A percentile compares a stretch with the other conserved stretches of the same genome.
Evolutionary conservation across 2,113 vertebrate species (phyloP).

Genomic region (Syngnathus scovelli): DNA sequence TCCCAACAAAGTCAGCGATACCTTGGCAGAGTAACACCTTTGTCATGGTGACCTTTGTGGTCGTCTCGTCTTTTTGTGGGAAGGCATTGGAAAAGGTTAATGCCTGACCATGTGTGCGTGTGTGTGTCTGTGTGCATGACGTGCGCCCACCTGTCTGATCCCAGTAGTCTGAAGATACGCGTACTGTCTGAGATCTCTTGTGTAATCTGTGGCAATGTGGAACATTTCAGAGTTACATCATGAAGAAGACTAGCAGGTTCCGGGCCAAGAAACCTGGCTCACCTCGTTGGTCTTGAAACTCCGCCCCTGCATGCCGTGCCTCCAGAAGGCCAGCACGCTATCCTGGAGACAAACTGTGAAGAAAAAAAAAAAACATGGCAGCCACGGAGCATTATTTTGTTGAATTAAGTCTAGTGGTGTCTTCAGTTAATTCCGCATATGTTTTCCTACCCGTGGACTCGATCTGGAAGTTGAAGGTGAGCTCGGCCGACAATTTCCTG

Average conservation of each 20-base stretch:
- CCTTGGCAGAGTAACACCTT: slow-evolving; percentile 53
- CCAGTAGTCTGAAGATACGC: slow-evolving; percentile 95
- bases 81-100: slow-evolving; percentile 56
- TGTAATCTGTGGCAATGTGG: slow-evolving; percentile 78
- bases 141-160: slow-evolving; percentile 92
- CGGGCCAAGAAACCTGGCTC: slow-evolving; percentile 28
- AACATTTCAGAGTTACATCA: neutral
- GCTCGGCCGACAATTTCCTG: slow-evolving; percentile 90
- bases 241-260: neutral
- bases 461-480: slow-evolving; percentile 97
- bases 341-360: slow-evolving; percentile 91
- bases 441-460: slow-evolving; percentile 84
- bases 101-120: slow-evolving; percentile 9
- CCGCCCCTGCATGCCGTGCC: slow-evolving; percentile 95
- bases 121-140: neutral
- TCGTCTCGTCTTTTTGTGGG: slow-evolving; percentile 48
- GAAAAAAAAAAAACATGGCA: neutral
- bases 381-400: neutral
- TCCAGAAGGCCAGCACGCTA: slow-evolving; percentile 97
- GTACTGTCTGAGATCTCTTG: slow-evolving; percentile 98
- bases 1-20: slow-evolving; percentile 35
- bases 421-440: too few relatives aligned
- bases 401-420: neutral
- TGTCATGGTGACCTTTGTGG: slow-evolving; percentile 46
- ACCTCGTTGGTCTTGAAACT: slow-evolving; percentile 98